Evolutionary conservation across 2,113 vertebrate species (phyloP), one percentile per base, ranked within the genome.

Genomic region (Nyctibius bracteatus): DNA sequence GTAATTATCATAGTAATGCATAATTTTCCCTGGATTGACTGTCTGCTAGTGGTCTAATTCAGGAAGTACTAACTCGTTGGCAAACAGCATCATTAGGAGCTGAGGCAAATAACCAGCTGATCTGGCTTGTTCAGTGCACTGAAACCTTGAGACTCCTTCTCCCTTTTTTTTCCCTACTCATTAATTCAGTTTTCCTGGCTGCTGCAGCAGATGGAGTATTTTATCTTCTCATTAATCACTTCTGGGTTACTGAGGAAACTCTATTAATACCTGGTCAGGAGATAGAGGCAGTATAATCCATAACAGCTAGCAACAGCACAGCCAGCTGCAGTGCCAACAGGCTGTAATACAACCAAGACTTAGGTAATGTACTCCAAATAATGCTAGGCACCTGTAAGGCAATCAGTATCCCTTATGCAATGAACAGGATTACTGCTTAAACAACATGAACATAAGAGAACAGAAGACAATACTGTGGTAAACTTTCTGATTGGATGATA

Each of bases 161-260:
- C 14, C 21, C 46, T 43, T 86, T 92, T 86, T 92, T 88, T 86
- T 41, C 59, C 46, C 54, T 78, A 79, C 72, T 83, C 81, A 96
- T 98, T 98, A 98, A 97, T 97, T 98, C 86, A 75, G 19, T 91
- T 98, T 97, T 97, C 91, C 86, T 86, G 83, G 70, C 75, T 97
- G 75, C 74, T 98, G 81, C 85, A 95, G 96, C 94, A 98, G 96
- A 96, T 98, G 96, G 89, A 96, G 78, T 90, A 97, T 96, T 98
- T 98, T 96, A 88, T 97, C 95, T 98, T 97, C 94, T 97, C 96
- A 97, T 98, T 98, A 98, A 98, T 98, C 96, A 98, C 46, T 95
- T 96, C 86, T 82, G 80, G 49, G 52, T 94, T 97, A 96, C 96
- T 92, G 93, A 97, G 92, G 93, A 97, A 97, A 94, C 59, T 96